Conservation (phyloP, 2,797 vertebrate genomes). For the Catharus ustulatus region DNA sequence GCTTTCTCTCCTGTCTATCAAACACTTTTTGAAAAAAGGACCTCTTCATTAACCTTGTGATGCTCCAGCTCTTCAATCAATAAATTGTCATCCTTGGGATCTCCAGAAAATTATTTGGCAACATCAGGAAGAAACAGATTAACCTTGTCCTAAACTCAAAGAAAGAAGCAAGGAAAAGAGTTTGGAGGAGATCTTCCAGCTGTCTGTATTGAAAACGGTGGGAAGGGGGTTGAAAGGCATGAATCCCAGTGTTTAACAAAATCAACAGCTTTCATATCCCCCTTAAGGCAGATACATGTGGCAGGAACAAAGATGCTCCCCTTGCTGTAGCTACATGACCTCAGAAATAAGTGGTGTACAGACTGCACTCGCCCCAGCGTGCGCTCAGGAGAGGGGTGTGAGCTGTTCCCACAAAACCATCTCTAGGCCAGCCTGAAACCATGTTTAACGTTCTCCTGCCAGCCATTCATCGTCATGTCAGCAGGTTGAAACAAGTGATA, state of each 20-base stretch:
- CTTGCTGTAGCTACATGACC: neutral
- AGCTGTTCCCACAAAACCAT: neutral
- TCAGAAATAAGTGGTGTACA: neutral
- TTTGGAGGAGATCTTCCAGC: neutral
- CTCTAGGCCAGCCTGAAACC: neutral
- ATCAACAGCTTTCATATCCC: neutral
- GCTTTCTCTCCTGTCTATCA: neutral
- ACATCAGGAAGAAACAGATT: neutral
- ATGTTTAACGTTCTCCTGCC: neutral
- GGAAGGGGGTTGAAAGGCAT: neutral
- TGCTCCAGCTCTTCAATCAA: neutral
- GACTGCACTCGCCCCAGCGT: fast-evolving
- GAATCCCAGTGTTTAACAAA: neutral
- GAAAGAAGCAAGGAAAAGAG: neutral
- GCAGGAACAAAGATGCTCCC: neutral
- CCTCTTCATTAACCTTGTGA: neutral
- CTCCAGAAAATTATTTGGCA: neutral
- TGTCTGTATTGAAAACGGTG: neutral
- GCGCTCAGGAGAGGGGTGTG: neutral
- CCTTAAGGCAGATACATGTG: neutral
- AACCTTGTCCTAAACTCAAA: neutral
- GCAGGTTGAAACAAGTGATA: neutral
- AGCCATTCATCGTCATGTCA: fast-evolving
- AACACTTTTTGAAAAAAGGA: neutral
- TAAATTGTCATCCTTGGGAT: neutral